Evolutionary conservation across 2,888 invertebrate species (phyloP).

Genomic region (Meandrusa payeni): DNA sequence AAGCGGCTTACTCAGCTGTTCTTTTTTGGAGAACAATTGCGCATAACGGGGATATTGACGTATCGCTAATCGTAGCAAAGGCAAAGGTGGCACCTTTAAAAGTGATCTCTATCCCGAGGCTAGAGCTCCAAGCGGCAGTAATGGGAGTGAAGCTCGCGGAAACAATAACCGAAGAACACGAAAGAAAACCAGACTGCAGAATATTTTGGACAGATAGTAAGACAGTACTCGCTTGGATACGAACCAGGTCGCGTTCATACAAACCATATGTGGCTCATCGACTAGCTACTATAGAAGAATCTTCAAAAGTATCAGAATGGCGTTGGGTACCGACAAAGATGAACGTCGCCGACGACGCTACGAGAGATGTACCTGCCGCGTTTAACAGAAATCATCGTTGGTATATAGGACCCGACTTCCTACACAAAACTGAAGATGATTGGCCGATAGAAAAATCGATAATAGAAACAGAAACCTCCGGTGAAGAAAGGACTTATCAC

Average conservation of each 20-base stretch:
- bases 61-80: constrained; percentile 22
- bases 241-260: constrained; percentile 23
- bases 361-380: constrained; percentile 24
- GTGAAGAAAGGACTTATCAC: no score
- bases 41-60: constrained; percentile 3
- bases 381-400: constrained; percentile 15
- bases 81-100: constrained; percentile 21
- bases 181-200: not conserved
- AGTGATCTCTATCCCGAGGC: constrained; percentile 20
- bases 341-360: no score
- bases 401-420: no score
- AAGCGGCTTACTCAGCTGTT: constrained; percentile 22
- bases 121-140: constrained; percentile 23
- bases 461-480: no score
- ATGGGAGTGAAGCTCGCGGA: constrained; percentile 23
- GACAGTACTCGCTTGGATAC: constrained; percentile 27
- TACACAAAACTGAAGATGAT: no score
- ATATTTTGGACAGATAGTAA: constrained; percentile 25
- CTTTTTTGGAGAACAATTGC: constrained; percentile 15
- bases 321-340: no score
- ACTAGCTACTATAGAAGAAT: constrained; percentile 29
- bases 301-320: not conserved
- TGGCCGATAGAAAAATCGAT: no score
- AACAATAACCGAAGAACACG: constrained; percentile 22
- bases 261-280: constrained; percentile 30